Base-by-base conservation (phyloP, 2,113 vertebrate species). In the Stegostoma tigrinum region DNA sequence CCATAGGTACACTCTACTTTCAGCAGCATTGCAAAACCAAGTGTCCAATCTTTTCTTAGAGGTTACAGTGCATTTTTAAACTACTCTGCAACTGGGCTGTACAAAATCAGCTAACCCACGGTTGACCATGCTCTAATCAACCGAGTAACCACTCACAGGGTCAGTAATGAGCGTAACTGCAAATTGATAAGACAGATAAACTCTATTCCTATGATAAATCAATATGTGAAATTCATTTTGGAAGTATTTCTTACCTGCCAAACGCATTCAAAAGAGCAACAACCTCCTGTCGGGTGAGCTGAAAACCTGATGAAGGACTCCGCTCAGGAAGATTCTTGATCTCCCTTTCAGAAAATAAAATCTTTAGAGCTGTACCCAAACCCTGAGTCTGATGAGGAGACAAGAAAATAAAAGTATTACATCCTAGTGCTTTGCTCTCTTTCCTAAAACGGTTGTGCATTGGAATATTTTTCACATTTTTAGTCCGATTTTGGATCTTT, bases 261-360 rank as follows among this genome's bases (percentile, higher is more conserved):
- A 99, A 99, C 75, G 97, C 99, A 96, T 99, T 99, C 94, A 99
- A 95, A 94, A 99, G 97, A 96, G 98, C 99, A 96, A 99, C 99
- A 80, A 99, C 98, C 97, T 99, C 99, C 97, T 99, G 99, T 0
- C 99, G 98, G 0, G 98, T 99, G 45, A 99, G 98, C 96, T 99
- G 99, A 97, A 99, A 99, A 85, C 99, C 99, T 97, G 98, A 98
- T 0, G 98, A 99, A 0, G 98, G 98, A 91, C 97, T 98, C 0
- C 98, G 98, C 91, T 99, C 99, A 1, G 98, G 98, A 95, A 99
- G 98, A 75, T 98, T 99, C 96, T 99, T 97, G 96, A 99, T 99
- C 97, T 99, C 98, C 94, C 98, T 99, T 97, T 99, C 99, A 3
- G 99, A 99, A 97, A 99, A 99, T 66, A 99, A 97, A 97, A 99